A percentile compares a stretch with the other conserved stretches of the same genome.
phyloP scores from a whole-genome alignment of 2,888 invertebrate species.

The Campoplex nolae region DNA sequence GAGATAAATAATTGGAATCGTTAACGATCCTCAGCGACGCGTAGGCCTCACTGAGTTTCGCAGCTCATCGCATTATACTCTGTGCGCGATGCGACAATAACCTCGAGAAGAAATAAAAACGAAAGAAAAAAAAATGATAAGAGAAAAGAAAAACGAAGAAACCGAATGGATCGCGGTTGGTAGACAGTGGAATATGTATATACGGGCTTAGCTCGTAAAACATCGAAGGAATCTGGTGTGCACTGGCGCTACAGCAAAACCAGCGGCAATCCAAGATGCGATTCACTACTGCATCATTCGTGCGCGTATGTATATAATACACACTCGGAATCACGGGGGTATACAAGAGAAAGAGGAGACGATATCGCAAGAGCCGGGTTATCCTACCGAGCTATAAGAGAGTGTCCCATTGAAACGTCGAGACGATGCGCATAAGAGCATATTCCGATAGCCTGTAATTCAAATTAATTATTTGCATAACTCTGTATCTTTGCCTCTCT shows the following conservation, averaged over 20 bases:
- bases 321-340: conserved; percentile 31
- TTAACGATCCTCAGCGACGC: conserved; percentile 48
- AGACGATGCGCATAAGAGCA: conserved; percentile 72
- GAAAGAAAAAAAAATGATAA: conserved; percentile 35
- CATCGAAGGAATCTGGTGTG: conserved; percentile 70
- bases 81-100: conserved; percentile 58
- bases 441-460: conserved; percentile 77
- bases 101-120: conserved; percentile 51
- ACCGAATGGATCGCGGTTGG: conserved; percentile 38
- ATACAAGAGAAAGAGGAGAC: conserved; percentile 46
- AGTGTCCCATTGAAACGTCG: conserved; percentile 77
- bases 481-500: conserved; percentile 35
- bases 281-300: conserved; percentile 61
- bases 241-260: conserved; percentile 58
- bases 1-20: conserved; percentile 50
- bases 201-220: conserved; percentile 75
- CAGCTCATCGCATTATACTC: conserved; percentile 46
- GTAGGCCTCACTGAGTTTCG: conserved; percentile 2
- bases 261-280: conserved; percentile 60
- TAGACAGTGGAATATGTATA: conserved; percentile 53
- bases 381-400: conserved; percentile 57
- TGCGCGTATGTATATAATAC: conserved; percentile 57
- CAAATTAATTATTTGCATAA: conserved; percentile 81
- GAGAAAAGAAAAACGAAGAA: conserved; percentile 42
- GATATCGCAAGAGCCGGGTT: conserved; percentile 51